phyloP scores from a whole-genome alignment of 2,888 invertebrate species.

The Eilema sororculum region DNA sequence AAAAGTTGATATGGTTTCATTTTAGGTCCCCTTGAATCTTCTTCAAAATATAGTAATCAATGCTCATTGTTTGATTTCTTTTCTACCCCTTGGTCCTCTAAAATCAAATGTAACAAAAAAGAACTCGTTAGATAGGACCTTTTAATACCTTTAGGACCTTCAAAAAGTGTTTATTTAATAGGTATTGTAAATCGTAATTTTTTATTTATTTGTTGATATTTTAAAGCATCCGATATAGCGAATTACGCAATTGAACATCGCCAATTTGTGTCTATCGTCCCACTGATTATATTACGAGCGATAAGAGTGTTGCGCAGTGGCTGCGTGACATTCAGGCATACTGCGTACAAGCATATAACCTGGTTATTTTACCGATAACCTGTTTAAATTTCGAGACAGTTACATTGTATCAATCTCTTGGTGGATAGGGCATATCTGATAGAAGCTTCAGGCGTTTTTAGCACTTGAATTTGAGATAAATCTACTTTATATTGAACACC shows the following conservation, averaged over 20 bases:
- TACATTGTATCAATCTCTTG: slow-evolving; percentile 20
- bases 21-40: too few relatives aligned
- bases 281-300: slow-evolving; percentile 7
- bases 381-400: slow-evolving; percentile 9
- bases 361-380: slow-evolving; percentile 28
- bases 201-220: slow-evolving; percentile 5
- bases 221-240: slow-evolving; percentile 15
- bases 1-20: too few relatives aligned
- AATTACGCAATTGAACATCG: slow-evolving; percentile 18
- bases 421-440: background rate
- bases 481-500: background rate
- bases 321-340: slow-evolving; percentile 22
- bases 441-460: background rate
- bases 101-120: too few relatives aligned
- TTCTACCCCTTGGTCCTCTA: too few relatives aligned
- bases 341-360: slow-evolving; percentile 25
- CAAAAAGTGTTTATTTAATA: too few relatives aligned
- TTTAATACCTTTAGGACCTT: too few relatives aligned
- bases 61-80: too few relatives aligned
- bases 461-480: background rate
- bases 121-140: too few relatives aligned
- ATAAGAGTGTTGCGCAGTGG: slow-evolving; percentile 23
- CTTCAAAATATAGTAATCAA: too few relatives aligned
- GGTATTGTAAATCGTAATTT: too few relatives aligned
- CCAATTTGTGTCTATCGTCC: slow-evolving; percentile 16